Base-by-base conservation (phyloP, 2,888 invertebrate species). In the Macropis europaea region DNA sequence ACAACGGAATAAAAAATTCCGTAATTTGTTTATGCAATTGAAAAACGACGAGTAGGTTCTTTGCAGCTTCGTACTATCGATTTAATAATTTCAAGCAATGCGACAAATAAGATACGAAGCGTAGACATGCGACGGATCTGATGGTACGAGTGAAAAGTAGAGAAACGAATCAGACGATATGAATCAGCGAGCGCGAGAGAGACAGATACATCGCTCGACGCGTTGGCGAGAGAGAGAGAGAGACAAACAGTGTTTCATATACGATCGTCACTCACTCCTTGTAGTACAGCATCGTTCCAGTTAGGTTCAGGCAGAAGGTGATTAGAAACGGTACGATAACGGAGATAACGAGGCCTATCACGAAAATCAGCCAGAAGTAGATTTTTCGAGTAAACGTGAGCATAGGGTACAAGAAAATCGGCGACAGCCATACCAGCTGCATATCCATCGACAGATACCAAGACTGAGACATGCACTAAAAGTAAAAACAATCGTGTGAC, bases 401-500 rank as follows among this genome's bases (percentile, higher is more conserved):
- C 86, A 89, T 82, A 2, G 87, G 87, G 34, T 86, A 86, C 9
- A 89, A 79, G 59, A 88, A 81, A 66, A 88, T 82, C 30, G 88
- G 88, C 0, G 88, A 87, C 13, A 89, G 43, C 87, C 86, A 88
- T 13, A 86, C 57, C 19, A 89, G 70, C 67, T 89, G 88, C 88
- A 88, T 88, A 56, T 89, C 87, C 36, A 83, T 80, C 6, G 86
- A 76, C n/a, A 92, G 77, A 73, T 92, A 92, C 92, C 92, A 92
- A 1, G 92, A 91, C 83, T 92, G 92, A 38, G 91, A 91, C 91
- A 92, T 90, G 78, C 92, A 92, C 92, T 92, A 75, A 34, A 89
- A 87, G 60, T 40, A 64, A 9, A 73, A 61, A 7, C 22, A 56
- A 38, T 22, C n/a, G n/a, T n/a, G n/a, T n/a, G n/a, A n/a, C n/a